A percentile compares a stretch with the other conserved stretches of the same genome.
Evolutionary conservation across 92 coral and sea anemone species (phyloP).

Genomic region (Epizoanthus stellaris): DNA sequence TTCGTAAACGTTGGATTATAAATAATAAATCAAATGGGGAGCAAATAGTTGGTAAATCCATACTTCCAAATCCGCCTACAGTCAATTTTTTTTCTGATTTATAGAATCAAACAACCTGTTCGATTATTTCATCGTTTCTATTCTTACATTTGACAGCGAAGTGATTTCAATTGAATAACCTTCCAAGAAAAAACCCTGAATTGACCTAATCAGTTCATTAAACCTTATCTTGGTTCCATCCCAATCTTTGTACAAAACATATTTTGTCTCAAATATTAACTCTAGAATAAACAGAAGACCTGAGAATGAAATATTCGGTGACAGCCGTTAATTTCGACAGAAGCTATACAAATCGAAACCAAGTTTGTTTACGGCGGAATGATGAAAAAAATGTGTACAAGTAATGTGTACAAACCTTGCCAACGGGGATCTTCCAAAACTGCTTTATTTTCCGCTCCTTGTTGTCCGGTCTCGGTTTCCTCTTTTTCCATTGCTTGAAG

Average conservation of each 20-base stretch:
- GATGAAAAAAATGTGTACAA: constrained; percentile 61
- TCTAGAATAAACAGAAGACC: constrained; percentile 13
- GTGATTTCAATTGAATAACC: constrained; percentile 17
- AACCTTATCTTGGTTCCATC: constrained; percentile 36
- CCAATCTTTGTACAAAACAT: constrained; percentile 13
- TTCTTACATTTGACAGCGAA: constrained; percentile 1
- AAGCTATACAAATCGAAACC: constrained; percentile 32
- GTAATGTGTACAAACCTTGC: constrained; percentile 91
- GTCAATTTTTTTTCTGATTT: not conserved
- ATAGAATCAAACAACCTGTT: not conserved
- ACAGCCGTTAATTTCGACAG: constrained; percentile 14
- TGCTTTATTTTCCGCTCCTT: constrained; percentile 92
- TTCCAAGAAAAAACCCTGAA: constrained; percentile 9
- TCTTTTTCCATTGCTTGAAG: constrained; percentile 99
- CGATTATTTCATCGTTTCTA: not conserved
- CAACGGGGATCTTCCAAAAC: constrained; percentile 99
- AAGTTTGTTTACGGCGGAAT: constrained; percentile 43
- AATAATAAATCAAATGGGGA: constrained; percentile 79
- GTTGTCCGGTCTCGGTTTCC: constrained; percentile 87
- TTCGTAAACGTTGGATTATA: constrained; percentile 68
- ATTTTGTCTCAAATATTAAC: constrained; percentile 25
- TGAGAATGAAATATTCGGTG: not conserved
- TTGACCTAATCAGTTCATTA: constrained; percentile 38
- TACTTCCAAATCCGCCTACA: constrained; percentile 30
- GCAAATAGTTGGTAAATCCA: constrained; percentile 65